Evolutionary conservation across 2,797 vertebrate genomes (phyloP).

Genomic region (Denticeps clupeoides): DNA sequence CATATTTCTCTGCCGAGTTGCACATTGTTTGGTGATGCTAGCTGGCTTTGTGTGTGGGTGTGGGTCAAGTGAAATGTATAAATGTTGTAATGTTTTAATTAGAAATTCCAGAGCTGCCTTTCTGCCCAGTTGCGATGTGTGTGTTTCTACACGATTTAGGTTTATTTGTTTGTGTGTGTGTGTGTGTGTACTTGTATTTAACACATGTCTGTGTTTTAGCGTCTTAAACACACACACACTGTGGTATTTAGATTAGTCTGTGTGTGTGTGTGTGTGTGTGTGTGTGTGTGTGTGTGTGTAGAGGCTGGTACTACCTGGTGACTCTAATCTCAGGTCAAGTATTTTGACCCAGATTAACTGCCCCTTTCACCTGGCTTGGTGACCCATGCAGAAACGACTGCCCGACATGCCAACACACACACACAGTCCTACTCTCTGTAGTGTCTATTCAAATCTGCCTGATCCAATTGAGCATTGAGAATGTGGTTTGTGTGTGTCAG

Average conservation of each 20-base stretch:
- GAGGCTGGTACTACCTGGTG: background rate
- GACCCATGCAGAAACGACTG: background rate
- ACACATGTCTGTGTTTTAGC: too few species aligned
- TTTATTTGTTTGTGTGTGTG: background rate
- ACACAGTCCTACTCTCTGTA: constrained; percentile 8
- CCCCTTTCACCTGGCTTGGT: background rate
- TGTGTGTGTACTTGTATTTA: background rate
- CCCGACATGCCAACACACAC: constrained; percentile 9
- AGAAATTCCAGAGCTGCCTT: background rate
- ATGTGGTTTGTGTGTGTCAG: background rate
- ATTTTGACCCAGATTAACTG: background rate
- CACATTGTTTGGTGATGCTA: background rate
- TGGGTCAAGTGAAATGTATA: background rate
- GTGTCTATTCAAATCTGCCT: background rate
- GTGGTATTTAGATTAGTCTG: background rate
- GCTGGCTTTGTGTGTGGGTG: too few species aligned
- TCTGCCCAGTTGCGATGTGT: background rate
- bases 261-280: background rate
- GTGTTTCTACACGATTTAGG: background rate
- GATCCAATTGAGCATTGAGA: background rate
- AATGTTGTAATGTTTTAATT: background rate
- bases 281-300: background rate
- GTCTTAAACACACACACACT: too few species aligned
- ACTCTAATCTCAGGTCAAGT: background rate
- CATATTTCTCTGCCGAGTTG: background rate